These are phyloP conservation scores for Stichopus chloronotus DNA, from an alignment of 35 echinoderm and acorn worm species.

Conservation along the genomic window DNA sequence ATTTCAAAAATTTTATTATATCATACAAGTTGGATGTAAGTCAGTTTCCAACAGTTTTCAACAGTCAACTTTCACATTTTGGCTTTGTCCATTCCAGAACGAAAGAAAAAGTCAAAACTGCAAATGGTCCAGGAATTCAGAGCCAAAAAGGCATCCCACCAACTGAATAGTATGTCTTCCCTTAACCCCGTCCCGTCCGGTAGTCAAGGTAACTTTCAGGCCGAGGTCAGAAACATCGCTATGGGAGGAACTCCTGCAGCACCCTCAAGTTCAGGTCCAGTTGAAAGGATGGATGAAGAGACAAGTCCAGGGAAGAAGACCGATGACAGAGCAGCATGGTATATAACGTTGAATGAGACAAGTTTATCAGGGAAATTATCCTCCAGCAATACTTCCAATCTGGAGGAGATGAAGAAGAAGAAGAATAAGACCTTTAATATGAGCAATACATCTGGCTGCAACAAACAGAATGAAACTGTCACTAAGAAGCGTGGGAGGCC, in stretches of 20 bases:
- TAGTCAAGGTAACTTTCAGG: neutral
- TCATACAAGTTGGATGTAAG: too few species aligned
- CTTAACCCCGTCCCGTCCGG: neutral
- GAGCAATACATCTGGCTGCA: too few species aligned
- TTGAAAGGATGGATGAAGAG: neutral
- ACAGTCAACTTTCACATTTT: neutral
- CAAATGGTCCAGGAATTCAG: conserved; percentile 37
- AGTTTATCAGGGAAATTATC: neutral
- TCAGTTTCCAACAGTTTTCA: too few species aligned
- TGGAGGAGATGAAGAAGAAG: too few species aligned
- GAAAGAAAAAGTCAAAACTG: conserved; percentile 22
- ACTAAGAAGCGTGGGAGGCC: too few species aligned
- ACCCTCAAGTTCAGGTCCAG: neutral
- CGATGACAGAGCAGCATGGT: neutral
- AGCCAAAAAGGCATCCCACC: conserved; percentile 35
- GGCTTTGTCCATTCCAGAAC: neutral
- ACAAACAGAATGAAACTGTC: too few species aligned
- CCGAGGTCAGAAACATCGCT: neutral
- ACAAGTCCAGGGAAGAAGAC: neutral
- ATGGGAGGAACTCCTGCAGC: neutral
- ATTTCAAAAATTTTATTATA: too few species aligned
- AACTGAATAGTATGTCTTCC: conserved; percentile 1
- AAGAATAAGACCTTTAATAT: too few species aligned
- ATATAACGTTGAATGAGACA: neutral
- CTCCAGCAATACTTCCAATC: too few species aligned